These are phyloP conservation scores for Myrmophylax atrothorax DNA, from an alignment of 2,113 vertebrate species.

Conservation along the genomic window DNA sequence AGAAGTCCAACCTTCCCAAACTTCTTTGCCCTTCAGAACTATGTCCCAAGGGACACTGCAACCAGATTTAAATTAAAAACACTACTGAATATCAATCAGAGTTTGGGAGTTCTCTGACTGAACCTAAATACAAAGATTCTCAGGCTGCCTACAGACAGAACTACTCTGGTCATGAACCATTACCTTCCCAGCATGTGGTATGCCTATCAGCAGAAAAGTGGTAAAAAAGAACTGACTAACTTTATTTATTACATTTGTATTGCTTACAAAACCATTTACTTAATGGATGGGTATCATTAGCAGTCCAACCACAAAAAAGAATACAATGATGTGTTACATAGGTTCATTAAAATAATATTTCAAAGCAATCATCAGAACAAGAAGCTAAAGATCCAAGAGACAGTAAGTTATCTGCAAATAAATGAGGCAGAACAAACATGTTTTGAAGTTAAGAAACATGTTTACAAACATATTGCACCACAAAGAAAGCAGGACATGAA, in stretches of 20 bases:
- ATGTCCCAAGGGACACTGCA: not conserved
- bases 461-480: constrained; percentile 78
- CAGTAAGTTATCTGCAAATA: constrained; percentile 85
- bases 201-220: constrained; percentile 82
- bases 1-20: not conserved
- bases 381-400: constrained; percentile 83
- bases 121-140: constrained; percentile 66
- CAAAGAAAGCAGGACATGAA: constrained; percentile 65
- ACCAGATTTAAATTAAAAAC: not conserved
- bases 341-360: constrained; percentile 93
- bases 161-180: constrained; percentile 85
- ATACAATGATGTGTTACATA: constrained; percentile 87
- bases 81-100: constrained; percentile 9
- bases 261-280: constrained; percentile 91
- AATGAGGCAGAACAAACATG: constrained; percentile 88
- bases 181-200: constrained; percentile 77
- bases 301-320: constrained; percentile 84
- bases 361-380: constrained; percentile 85
- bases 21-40: not conserved
- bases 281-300: constrained; percentile 94
- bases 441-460: constrained; percentile 82
- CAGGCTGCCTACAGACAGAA: constrained; percentile 71
- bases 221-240: constrained; percentile 78
- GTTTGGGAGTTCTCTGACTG: constrained; percentile 28
- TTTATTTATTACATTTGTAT: constrained; percentile 88